phyloP scores from a whole-genome alignment of 2,888 invertebrate species.

The Clostera curtula region DNA sequence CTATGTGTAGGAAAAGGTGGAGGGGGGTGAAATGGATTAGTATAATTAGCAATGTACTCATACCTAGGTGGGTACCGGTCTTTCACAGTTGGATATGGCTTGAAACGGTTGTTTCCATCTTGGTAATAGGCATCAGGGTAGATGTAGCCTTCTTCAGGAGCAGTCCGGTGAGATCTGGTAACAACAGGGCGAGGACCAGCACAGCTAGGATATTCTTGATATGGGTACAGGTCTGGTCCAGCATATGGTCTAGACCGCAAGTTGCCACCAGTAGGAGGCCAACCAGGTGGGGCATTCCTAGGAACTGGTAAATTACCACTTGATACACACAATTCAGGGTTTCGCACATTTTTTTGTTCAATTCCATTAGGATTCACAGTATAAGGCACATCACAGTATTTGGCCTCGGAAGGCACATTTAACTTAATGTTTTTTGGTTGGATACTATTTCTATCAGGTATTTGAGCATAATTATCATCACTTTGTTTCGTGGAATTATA shows the following conservation, averaged over 20 bases:
- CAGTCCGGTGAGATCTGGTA: slow-evolving; percentile 39
- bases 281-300: slow-evolving; percentile 41
- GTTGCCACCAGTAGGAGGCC: slow-evolving; percentile 43
- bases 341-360: slow-evolving; percentile 56
- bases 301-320: slow-evolving; percentile 40
- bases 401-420: slow-evolving; percentile 47
- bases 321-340: slow-evolving; percentile 46
- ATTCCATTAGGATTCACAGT: slow-evolving; percentile 45
- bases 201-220: slow-evolving; percentile 53
- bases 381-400: slow-evolving; percentile 72
- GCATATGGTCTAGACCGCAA: slow-evolving; percentile 45
- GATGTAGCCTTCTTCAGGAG: slow-evolving; percentile 48
- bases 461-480: slow-evolving; percentile 41
- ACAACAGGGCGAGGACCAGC: slow-evolving; percentile 45
- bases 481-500: slow-evolving; percentile 46
- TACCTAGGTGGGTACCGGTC: slow-evolving; percentile 63
- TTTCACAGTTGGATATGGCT: slow-evolving; percentile 59
- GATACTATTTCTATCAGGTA: slow-evolving; percentile 32
- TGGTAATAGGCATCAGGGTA: slow-evolving; percentile 53
- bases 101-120: slow-evolving; percentile 53
- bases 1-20: slow-evolving; percentile 46
- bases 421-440: slow-evolving; percentile 45
- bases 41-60: slow-evolving; percentile 61
- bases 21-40: slow-evolving; percentile 52
- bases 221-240: slow-evolving; percentile 55